Evolutionary conservation across 2,797 vertebrate genomes (phyloP).

Genomic region (Bufotes viridis): DNA sequence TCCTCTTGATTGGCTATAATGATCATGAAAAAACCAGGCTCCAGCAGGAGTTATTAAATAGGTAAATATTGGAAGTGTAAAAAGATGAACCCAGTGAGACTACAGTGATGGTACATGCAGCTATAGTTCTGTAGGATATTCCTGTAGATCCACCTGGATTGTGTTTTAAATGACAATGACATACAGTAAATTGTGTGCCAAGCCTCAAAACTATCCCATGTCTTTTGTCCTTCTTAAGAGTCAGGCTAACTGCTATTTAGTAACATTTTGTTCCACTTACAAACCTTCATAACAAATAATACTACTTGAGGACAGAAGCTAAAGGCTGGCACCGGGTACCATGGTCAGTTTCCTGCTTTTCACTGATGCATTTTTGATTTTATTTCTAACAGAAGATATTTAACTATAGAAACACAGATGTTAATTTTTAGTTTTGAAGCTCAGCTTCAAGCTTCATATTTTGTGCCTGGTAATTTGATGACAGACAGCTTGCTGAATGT

Average conservation of each 20-base stretch:
- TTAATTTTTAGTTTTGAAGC: constrained; percentile 33
- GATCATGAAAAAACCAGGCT: too few species aligned
- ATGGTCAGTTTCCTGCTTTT: neutral
- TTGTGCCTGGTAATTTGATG: constrained; percentile 33
- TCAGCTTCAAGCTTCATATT: constrained; percentile 25
- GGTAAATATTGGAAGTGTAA: too few species aligned
- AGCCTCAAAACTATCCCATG: neutral
- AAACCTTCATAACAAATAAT: neutral
- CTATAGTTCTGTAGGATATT: too few species aligned
- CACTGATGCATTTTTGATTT: constrained; percentile 23
- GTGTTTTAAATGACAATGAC: neutral
- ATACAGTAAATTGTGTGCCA: neutral
- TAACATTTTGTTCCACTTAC: too few species aligned
- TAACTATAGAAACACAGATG: constrained; percentile 30
- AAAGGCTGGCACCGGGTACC: neutral
- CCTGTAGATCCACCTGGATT: too few species aligned
- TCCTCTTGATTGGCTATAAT: too few species aligned
- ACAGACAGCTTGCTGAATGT: constrained; percentile 41
- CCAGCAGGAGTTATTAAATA: too few species aligned
- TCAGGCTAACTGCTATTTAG: too few species aligned
- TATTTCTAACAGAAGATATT: neutral
- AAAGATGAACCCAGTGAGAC: too few species aligned
- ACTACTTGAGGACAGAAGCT: neutral
- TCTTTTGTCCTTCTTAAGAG: neutral
- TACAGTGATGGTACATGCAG: too few species aligned